A percentile compares a stretch with the other conserved stretches of the same genome.
Conservation (phyloP, 2,888 invertebrate species). For the Pristionchus arcanus region DNA sequence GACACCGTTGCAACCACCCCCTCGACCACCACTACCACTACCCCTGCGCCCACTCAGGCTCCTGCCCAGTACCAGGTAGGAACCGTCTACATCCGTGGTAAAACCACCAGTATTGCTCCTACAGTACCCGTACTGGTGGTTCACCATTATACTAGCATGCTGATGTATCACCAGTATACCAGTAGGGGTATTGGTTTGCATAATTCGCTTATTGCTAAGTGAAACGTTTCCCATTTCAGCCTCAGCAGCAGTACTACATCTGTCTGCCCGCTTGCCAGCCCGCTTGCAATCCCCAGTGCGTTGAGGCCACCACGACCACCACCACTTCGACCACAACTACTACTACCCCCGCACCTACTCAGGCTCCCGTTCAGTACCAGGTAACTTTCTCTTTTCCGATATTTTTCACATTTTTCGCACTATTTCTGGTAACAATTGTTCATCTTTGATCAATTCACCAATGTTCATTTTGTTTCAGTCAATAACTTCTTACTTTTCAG, state of each 20-base stretch:
- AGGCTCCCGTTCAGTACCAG: background rate
- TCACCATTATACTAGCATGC: no score
- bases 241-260: background rate
- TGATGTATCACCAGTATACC: no score
- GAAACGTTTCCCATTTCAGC: no score
- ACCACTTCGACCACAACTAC: background rate
- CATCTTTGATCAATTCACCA: no score
- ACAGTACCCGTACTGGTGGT: no score
- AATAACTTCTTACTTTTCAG: background rate
- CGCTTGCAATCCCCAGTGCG: slow-evolving; percentile 30
- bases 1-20: background rate
- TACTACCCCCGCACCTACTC: background rate
- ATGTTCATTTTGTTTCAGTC: no score
- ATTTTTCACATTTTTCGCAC: no score
- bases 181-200: no score
- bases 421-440: no score
- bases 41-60: background rate
- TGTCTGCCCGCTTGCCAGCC: slow-evolving; percentile 7
- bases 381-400: no score
- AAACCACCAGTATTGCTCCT: no score
- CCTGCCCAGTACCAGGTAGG: slow-evolving; percentile 2
- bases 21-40: background rate
- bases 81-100: background rate
- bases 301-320: background rate
- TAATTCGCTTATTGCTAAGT: no score